Conservation (phyloP, 2,888 invertebrate species). For the Lapara coniferarum region DNA sequence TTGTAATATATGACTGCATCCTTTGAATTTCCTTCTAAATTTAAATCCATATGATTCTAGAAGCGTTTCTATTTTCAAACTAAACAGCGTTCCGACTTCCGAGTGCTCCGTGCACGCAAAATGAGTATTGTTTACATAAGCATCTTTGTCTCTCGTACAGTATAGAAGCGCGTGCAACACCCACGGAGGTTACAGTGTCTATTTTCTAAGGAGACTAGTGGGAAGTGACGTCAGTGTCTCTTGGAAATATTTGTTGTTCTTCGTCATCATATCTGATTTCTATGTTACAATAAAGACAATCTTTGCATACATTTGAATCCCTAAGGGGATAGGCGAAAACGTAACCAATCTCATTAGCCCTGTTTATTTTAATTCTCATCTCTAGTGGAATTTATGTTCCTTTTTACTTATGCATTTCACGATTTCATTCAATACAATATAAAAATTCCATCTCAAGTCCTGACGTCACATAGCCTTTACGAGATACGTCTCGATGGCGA, state of each 20-base stretch:
- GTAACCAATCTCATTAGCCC: too few relatives aligned
- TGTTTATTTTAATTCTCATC: too few relatives aligned
- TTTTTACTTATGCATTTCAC: too few relatives aligned
- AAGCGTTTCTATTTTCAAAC: not conserved
- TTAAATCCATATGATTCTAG: not conserved
- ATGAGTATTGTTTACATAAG: not conserved
- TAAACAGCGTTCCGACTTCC: not conserved
- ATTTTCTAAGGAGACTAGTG: not conserved
- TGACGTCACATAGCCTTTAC: conserved; percentile 2
- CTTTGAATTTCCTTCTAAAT: too few relatives aligned
- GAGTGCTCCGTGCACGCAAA: not conserved
- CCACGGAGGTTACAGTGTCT: not conserved
- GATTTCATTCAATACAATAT: too few relatives aligned
- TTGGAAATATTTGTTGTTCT: not conserved
- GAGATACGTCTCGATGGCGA: not conserved
- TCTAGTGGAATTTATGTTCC: too few relatives aligned
- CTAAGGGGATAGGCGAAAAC: too few relatives aligned
- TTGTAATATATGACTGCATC: too few relatives aligned
- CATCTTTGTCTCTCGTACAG: not conserved
- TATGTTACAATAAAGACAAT: too few relatives aligned
- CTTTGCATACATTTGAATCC: too few relatives aligned
- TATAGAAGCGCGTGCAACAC: not conserved
- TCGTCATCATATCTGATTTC: not conserved
- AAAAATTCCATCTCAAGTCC: not conserved
- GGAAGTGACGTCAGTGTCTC: not conserved